A percentile compares a stretch with the other conserved stretches of the same genome.
Conservation (phyloP, 2,888 invertebrate species). For the Callyntrura sp. region DNA sequence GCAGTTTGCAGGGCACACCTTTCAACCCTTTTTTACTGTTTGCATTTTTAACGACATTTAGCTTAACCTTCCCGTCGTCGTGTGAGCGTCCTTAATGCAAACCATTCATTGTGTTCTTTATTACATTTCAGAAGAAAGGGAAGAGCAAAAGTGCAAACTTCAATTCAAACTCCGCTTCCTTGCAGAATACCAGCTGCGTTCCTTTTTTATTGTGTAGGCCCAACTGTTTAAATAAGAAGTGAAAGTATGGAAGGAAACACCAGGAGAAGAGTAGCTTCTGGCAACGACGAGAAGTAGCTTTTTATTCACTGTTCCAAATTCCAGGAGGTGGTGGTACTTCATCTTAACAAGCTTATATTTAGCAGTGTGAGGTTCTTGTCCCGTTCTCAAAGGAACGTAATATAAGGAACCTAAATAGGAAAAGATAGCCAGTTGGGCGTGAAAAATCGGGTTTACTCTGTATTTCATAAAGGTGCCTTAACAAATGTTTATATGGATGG, state of each 20-base stretch:
- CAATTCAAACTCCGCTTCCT: constrained; percentile 55
- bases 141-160: constrained; percentile 59
- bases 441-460: constrained; percentile 37
- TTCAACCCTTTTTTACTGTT: neutral
- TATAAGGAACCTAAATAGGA: neutral
- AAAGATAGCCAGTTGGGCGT: constrained; percentile 1
- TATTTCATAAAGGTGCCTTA: constrained; percentile 2
- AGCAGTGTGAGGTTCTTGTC: neutral
- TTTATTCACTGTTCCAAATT: constrained; percentile 23
- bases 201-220: neutral
- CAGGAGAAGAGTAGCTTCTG: neutral
- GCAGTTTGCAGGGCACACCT: neutral
- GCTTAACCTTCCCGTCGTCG: neutral
- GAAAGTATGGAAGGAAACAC: neutral
- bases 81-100: constrained; percentile 20
- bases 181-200: neutral
- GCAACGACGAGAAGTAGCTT: constrained; percentile 13
- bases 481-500: neutral
- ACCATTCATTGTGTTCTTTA: constrained; percentile 35
- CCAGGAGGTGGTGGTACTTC: neutral
- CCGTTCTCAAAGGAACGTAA: neutral
- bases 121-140: constrained; percentile 15
- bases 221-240: constrained; percentile 4
- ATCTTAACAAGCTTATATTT: neutral
- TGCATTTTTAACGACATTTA: neutral